Evolutionary conservation across 2,888 invertebrate species (phyloP).

Genomic region (Nysson spinosus): DNA sequence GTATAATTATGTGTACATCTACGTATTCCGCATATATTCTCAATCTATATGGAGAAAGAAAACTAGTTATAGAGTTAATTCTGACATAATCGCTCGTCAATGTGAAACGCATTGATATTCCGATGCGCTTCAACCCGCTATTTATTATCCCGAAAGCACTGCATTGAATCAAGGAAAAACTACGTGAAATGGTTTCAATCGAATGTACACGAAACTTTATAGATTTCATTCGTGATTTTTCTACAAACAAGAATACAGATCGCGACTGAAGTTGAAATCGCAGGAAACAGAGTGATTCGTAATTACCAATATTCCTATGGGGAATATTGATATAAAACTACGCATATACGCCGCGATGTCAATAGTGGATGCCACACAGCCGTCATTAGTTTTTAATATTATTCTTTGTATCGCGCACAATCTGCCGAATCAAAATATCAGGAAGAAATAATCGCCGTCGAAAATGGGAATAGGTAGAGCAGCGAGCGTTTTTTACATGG

Average conservation of each 20-base stretch:
- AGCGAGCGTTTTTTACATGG: conserved; percentile 36
- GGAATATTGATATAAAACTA: conserved; percentile 25
- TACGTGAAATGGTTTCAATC: not conserved
- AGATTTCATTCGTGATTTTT: not conserved
- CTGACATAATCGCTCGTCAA: too few species aligned
- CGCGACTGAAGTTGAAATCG: conserved; percentile 5
- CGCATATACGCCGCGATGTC: conserved; percentile 21
- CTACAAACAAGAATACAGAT: conserved; percentile 12
- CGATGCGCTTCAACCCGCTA: too few species aligned
- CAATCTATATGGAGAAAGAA: too few species aligned
- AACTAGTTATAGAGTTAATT: too few species aligned
- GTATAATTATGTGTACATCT: too few species aligned
- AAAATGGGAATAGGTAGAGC: conserved; percentile 9
- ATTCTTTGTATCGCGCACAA: conserved; percentile 17
- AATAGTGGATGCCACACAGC: conserved; percentile 3
- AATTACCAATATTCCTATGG: conserved; percentile 9
- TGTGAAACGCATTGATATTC: too few species aligned
- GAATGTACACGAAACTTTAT: not conserved
- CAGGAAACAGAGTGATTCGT: not conserved
- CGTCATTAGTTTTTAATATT: conserved; percentile 39
- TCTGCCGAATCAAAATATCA: conserved; percentile 37
- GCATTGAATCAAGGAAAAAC: too few species aligned
- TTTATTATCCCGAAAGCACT: too few species aligned
- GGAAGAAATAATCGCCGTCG: conserved; percentile 42
- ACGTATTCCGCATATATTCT: too few species aligned